Percentiles rank a stretch among this genome's conserved stretches.
phyloP scores from a whole-genome alignment of 2,797 vertebrate genomes.

The Basileuterus tristriatus region DNA sequence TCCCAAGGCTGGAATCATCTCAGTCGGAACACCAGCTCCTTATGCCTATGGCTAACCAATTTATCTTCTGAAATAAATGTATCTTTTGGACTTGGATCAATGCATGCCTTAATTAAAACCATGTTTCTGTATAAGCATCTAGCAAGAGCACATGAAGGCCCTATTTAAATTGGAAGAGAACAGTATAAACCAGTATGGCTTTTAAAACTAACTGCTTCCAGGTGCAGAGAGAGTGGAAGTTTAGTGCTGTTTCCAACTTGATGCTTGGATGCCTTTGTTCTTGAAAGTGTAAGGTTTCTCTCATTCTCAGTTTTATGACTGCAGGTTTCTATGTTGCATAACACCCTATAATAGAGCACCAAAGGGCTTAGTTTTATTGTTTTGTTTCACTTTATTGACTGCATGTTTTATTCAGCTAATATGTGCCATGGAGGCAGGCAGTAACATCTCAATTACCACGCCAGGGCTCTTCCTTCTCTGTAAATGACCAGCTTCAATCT shows the following conservation, averaged over 20 bases:
- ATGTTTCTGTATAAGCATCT: conserved; percentile 51
- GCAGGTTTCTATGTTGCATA: conserved; percentile 70
- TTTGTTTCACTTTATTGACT: conserved; percentile 77
- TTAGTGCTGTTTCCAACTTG: conserved; percentile 27
- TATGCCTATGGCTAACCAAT: conserved; percentile 50
- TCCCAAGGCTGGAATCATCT: conserved; percentile 5
- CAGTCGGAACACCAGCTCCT: conserved; percentile 7
- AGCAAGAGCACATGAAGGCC: conserved; percentile 64
- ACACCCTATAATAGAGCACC: conserved; percentile 71
- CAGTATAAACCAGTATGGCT: conserved; percentile 60
- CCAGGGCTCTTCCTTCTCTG: conserved; percentile 43
- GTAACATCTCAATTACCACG: conserved; percentile 64
- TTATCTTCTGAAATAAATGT: conserved; percentile 57
- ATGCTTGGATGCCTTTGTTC: conserved; percentile 67
- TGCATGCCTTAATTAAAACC: conserved; percentile 74
- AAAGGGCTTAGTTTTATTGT: conserved; percentile 74
- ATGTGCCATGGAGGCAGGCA: conserved; percentile 59
- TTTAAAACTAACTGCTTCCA: conserved; percentile 80
- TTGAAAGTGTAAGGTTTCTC: conserved; percentile 69
- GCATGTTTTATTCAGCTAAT: conserved; percentile 72
- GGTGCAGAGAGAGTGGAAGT: conserved; percentile 69
- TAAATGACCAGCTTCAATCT: conserved; percentile 1
- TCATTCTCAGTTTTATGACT: conserved; percentile 73
- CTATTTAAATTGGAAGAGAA: conserved; percentile 59
- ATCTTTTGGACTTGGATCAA: conserved; percentile 62